Percentiles rank a stretch among this genome's conserved stretches.
phyloP scores from a whole-genome alignment of 2,888 invertebrate genomes.

The Mythimna pallens region DNA sequence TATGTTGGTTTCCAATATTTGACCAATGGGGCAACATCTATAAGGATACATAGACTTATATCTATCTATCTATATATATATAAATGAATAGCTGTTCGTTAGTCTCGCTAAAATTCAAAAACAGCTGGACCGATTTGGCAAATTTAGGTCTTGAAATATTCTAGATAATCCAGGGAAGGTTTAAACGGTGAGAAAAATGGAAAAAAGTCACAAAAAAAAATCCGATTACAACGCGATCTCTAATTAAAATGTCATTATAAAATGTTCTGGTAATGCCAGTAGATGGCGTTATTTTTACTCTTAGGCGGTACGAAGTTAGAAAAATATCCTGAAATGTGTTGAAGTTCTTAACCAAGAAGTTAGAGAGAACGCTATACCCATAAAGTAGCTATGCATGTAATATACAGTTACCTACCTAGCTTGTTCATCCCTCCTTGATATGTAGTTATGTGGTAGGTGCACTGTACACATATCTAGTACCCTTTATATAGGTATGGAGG shows the following conservation, averaged over 20 bases:
- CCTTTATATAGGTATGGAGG: conserved; percentile 7
- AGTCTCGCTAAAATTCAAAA: too few relatives aligned
- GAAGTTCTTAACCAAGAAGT: conserved; percentile 7
- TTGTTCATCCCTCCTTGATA: not conserved
- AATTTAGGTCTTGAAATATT: too few relatives aligned
- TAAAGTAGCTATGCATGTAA: not conserved
- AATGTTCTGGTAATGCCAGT: too few relatives aligned
- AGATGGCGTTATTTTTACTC: too few relatives aligned
- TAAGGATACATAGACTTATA: not conserved
- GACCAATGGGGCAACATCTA: not conserved
- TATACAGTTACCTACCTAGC: not conserved
- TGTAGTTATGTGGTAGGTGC: not conserved
- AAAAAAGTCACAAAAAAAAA: too few relatives aligned
- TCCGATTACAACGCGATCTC: too few relatives aligned
- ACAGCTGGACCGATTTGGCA: too few relatives aligned
- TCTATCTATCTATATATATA: too few relatives aligned
- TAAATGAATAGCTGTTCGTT: too few relatives aligned
- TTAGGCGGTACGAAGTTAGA: not conserved
- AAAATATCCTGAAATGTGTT: not conserved
- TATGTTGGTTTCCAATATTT: not conserved
- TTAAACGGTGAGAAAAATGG: too few relatives aligned
- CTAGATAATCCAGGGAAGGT: too few relatives aligned
- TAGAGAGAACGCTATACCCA: not conserved
- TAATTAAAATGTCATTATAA: too few relatives aligned
- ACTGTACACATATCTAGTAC: not conserved